Percentiles rank a stretch among this genome's conserved stretches.
phyloP scores from a whole-genome alignment of 2,888 invertebrate species.

The Axea sp. region DNA sequence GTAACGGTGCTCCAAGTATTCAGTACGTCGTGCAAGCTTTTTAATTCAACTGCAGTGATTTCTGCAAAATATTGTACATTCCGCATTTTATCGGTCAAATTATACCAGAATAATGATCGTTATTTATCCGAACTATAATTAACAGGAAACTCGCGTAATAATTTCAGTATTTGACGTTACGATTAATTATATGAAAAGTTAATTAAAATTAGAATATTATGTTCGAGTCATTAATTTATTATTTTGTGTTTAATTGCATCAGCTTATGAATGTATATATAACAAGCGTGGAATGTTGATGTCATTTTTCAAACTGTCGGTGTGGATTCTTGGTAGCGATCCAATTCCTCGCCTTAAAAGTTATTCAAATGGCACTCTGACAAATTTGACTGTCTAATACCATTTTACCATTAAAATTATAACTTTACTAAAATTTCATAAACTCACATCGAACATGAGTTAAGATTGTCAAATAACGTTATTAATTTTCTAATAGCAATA shows the following conservation, averaged over 20 bases:
- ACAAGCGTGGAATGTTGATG: slow-evolving; percentile 37
- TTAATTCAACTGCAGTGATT: slow-evolving; percentile 8
- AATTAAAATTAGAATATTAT: slow-evolving; percentile 40
- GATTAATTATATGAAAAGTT: slow-evolving; percentile 17
- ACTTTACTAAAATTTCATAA: slow-evolving; percentile 23
- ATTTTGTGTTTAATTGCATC: slow-evolving; percentile 47
- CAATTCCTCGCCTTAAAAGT: slow-evolving; percentile 76
- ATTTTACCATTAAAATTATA: slow-evolving; percentile 44
- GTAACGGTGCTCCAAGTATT: slow-evolving; percentile 14
- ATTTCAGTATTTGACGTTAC: background rate
- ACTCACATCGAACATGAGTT: too few relatives aligned
- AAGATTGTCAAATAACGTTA: too few relatives aligned
- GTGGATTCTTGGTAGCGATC: slow-evolving; percentile 72
- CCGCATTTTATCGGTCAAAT: background rate
- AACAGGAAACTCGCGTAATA: too few relatives aligned
- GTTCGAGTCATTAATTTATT: slow-evolving; percentile 32
- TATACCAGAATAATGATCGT: background rate
- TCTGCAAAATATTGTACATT: background rate
- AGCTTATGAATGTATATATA: slow-evolving; percentile 36
- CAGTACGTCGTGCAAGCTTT: slow-evolving; percentile 8
- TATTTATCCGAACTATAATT: background rate
- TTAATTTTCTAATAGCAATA: too few relatives aligned
- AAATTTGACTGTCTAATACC: slow-evolving; percentile 65
- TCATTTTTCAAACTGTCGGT: slow-evolving; percentile 64
- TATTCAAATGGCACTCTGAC: slow-evolving; percentile 72